A percentile compares a stretch with the other conserved stretches of the same genome.
Evolutionary conservation across 2,888 invertebrate genomes (phyloP).

Genomic region (Lysandra bellargus): DNA sequence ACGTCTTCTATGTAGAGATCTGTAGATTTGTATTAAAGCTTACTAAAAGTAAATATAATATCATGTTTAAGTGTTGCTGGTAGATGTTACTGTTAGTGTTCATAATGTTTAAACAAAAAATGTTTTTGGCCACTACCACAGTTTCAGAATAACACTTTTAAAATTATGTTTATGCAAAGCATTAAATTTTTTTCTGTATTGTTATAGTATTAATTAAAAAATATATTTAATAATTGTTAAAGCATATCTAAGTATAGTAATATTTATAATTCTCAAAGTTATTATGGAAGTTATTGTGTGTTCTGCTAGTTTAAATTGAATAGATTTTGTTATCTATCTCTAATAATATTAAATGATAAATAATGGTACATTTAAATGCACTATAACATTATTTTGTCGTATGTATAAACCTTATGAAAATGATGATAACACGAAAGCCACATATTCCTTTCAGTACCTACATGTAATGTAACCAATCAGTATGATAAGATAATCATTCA

Average conservation of each 20-base stretch:
- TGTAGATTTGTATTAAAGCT: constrained; percentile 26
- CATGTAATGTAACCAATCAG: neutral
- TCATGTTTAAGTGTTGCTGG: constrained; percentile 22
- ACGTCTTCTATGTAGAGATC: neutral
- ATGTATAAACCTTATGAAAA: neutral
- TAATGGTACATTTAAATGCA: neutral
- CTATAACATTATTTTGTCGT: too few species aligned
- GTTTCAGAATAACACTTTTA: neutral
- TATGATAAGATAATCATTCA: constrained; percentile 2
- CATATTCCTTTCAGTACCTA: neutral
- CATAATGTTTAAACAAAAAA: neutral
- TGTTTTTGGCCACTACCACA: constrained; percentile 13
- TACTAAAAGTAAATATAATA: neutral
- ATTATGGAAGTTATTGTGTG: neutral
- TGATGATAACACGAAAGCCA: neutral
- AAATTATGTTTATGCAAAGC: constrained; percentile 18
- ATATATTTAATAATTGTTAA: constrained; percentile 11
- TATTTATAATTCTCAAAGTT: neutral
- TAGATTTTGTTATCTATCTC: neutral
- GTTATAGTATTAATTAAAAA: constrained; percentile 6
- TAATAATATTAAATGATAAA: neutral
- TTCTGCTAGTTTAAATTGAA: neutral
- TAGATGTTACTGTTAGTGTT: constrained; percentile 9
- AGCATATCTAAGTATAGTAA: neutral
- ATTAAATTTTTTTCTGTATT: constrained; percentile 16